Conservation (phyloP, 2,888 invertebrate species). For the Leptura quadrifasciata region DNA sequence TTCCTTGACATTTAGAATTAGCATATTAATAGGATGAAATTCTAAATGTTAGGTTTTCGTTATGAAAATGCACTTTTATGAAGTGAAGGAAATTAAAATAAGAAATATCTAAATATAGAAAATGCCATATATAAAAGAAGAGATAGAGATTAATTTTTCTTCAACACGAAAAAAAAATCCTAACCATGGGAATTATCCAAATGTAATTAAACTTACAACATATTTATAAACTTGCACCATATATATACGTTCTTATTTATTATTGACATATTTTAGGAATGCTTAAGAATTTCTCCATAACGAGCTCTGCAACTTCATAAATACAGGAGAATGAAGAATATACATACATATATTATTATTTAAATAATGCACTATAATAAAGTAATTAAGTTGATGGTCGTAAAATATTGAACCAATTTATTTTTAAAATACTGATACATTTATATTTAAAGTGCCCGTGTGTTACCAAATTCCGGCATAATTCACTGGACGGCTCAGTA, state of each 20-base stretch:
- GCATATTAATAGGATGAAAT: too few species aligned
- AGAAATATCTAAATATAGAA: too few species aligned
- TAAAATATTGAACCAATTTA: constrained; percentile 18
- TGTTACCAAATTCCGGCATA: constrained; percentile 20
- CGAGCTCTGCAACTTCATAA: background rate
- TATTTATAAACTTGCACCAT: too few species aligned
- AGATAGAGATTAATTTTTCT: too few species aligned
- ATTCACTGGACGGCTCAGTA: background rate
- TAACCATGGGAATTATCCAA: too few species aligned
- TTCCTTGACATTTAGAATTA: too few species aligned
- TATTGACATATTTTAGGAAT: background rate
- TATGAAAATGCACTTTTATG: too few species aligned
- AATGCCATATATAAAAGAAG: too few species aligned
- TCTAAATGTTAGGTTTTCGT: too few species aligned
- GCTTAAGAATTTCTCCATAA: background rate
- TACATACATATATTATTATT: constrained; percentile 11
- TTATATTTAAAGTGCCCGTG: background rate
- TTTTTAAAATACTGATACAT: constrained; percentile 4
- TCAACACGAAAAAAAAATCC: too few species aligned
- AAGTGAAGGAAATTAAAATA: too few species aligned
- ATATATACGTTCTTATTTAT: background rate
- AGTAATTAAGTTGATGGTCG: background rate
- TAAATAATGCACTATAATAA: constrained; percentile 13
- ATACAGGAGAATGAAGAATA: background rate
- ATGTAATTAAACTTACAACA: too few species aligned